Base-by-base conservation (phyloP, 2,888 invertebrate species). In the Leptopilina myrica region DNA sequence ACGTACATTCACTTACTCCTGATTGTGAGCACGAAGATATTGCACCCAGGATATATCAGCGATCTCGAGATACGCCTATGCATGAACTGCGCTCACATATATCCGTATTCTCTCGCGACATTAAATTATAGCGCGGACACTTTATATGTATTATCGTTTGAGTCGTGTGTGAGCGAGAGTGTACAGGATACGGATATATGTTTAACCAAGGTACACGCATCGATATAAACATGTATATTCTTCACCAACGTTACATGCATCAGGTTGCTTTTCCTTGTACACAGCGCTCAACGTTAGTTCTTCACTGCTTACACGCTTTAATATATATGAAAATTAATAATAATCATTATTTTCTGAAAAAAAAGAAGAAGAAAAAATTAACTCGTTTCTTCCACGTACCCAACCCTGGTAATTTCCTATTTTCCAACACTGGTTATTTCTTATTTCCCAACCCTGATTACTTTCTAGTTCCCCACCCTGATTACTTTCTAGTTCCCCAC, bases 11-110 rank as follows among this genome's bases (percentile, higher is more conserved):
- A 69, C 53, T 49, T 14, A 43, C 40, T 5, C 20, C 26, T 15
- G 53, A 49, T 73, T 73, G 33, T 49, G 49, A 56, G 69, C 33
- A 26, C 1, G 26, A 33, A 73, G 69, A 69, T 69, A 69, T 69
- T 53, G 53, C 69, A 69, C 69, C 69, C 53, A 53, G 53, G 69
- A 69, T 69, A 53, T 69, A 69, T 69, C 69, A 53, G 69, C 69
- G 69, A 69, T 69, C 69, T 69, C 49, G 53, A 53, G 69, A 73
- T 73, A 73, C 69, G 56, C 69, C 69, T 73, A 53, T 73, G 53
- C 56, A 73, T 73, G 69, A 73, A 49, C 69, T 73, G 49, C 56
- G 69, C 56, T 14, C 26, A 14, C 53, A 73, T n/a, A 69, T 69
- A 73, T 73, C 69, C 33, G 69, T 53, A 73, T 49, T 49, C 9